Conservation (phyloP, 2,888 invertebrate species). For the Ochropacha duplaris region DNA sequence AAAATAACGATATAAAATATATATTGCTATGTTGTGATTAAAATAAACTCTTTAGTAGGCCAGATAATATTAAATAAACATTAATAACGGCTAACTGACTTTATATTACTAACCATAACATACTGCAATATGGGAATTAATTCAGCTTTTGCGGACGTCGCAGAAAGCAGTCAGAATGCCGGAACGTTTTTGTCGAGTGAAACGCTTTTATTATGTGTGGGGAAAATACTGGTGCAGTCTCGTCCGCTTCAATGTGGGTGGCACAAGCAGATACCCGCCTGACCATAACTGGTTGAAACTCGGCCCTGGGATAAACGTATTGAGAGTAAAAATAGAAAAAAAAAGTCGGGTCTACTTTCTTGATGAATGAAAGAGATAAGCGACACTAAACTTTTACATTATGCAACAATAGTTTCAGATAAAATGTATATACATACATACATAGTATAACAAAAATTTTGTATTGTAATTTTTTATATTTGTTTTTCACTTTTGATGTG, state of each 20-base stretch:
- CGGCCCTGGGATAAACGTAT: slow-evolving; percentile 27
- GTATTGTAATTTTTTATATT: too few relatives aligned
- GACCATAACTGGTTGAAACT: slow-evolving; percentile 15
- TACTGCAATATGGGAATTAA: slow-evolving; percentile 34
- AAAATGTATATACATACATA: too few relatives aligned
- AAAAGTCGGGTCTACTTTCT: slow-evolving; percentile 3
- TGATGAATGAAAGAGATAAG: slow-evolving; percentile 4
- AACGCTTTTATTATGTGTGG: slow-evolving; percentile 46
- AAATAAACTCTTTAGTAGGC: too few relatives aligned
- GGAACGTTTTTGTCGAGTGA: slow-evolving; percentile 44
- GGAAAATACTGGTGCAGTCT: slow-evolving; percentile 49
- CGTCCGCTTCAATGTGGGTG: slow-evolving; percentile 24
- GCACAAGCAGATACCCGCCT: slow-evolving; percentile 10
- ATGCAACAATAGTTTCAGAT: neutral
- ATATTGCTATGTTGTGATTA: too few relatives aligned
- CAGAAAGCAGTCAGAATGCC: slow-evolving; percentile 39
- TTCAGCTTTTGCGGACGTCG: slow-evolving; percentile 27
- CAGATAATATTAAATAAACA: too few relatives aligned
- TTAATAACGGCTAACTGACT: neutral
- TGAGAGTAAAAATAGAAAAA: slow-evolving; percentile 23
- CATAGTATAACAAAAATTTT: too few relatives aligned
- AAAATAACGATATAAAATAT: too few relatives aligned
- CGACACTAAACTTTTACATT: neutral
- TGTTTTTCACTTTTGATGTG: too few relatives aligned
- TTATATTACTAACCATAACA: slow-evolving; percentile 22